phyloP scores from a whole-genome alignment of 2,888 invertebrate genomes.

The Nudaria mundana region DNA sequence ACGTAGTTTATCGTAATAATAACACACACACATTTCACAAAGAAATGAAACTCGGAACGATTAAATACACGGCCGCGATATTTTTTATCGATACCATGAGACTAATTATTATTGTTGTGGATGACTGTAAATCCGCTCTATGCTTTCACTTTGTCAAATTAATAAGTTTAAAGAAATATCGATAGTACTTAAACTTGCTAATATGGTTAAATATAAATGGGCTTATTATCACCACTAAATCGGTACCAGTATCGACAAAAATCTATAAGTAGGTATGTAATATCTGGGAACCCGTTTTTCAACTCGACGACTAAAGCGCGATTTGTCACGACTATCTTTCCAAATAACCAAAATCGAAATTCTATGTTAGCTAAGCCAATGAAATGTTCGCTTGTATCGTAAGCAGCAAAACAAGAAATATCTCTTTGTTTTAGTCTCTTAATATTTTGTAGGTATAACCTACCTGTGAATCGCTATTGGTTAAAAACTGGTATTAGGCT shows the following conservation, averaged over 20 bases:
- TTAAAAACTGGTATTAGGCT: too few species aligned
- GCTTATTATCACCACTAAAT: too few species aligned
- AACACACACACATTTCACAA: conserved; percentile 26
- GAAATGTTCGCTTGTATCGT: conserved; percentile 31
- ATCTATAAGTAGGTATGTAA: conserved; percentile 3
- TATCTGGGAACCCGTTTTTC: conserved; percentile 12
- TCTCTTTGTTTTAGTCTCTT: too few species aligned
- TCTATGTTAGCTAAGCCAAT: too few species aligned
- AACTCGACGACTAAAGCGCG: conserved; percentile 24
- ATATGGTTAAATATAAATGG: conserved; percentile 24
- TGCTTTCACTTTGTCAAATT: conserved; percentile 59
- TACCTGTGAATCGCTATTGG: too few species aligned
- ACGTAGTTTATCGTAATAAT: conserved; percentile 11
- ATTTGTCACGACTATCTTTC: conserved; percentile 41
- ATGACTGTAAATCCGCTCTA: conserved; percentile 48
- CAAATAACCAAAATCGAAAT: conserved; percentile 48
- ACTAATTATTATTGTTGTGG: conserved; percentile 53
- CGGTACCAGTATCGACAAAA: not conserved
- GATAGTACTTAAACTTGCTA: conserved; percentile 24
- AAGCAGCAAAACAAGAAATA: too few species aligned
- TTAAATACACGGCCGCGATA: conserved; percentile 47
- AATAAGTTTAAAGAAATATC: conserved; percentile 23
- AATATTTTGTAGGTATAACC: conserved; percentile 37
- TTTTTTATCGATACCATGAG: conserved; percentile 50
- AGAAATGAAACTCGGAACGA: conserved; percentile 55